A percentile compares a stretch with the other conserved stretches of the same genome.
These are phyloP conservation scores for Anolis sagrei DNA, from an alignment of 2,113 vertebrate genomes.

Conservation along the genomic window DNA sequence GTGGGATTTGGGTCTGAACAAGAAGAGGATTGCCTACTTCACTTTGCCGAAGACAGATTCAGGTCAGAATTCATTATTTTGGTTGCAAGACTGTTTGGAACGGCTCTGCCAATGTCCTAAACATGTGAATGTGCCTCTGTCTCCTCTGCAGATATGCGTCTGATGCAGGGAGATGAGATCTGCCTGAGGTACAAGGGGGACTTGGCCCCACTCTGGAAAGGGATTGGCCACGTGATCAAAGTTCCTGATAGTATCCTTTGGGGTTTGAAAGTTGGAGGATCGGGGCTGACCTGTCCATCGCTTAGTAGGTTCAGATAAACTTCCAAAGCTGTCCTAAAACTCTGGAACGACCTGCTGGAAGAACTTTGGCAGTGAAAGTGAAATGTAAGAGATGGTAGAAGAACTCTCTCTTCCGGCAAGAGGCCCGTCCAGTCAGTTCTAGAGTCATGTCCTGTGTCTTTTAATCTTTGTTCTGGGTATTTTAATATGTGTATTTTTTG, in stretches of 20 bases:
- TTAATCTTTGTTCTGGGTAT: too few relatives aligned
- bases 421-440: too few relatives aligned
- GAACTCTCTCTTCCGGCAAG: too few relatives aligned
- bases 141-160: constrained; percentile 88
- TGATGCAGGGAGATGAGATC: constrained; percentile 99
- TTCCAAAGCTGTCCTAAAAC: too few relatives aligned
- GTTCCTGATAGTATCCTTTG: constrained; percentile 98
- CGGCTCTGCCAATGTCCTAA: not conserved
- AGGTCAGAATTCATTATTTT: constrained; percentile 76
- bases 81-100: too few relatives aligned
- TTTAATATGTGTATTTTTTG: too few relatives aligned
- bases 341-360: too few relatives aligned
- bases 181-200: constrained; percentile 97
- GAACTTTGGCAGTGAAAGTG: too few relatives aligned
- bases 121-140: not conserved
- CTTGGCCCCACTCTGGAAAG: constrained; percentile 94
- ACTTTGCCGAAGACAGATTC: constrained; percentile 99
- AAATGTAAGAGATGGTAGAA: too few relatives aligned
- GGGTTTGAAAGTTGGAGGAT: not conserved
- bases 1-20: constrained; percentile 99
- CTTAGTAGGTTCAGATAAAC: too few relatives aligned
- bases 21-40: constrained; percentile 99
- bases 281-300: too few relatives aligned
- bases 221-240: constrained; percentile 98
- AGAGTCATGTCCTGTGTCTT: too few relatives aligned